Percentiles rank a stretch among this genome's conserved stretches.
Evolutionary conservation across 2,797 vertebrate genomes (phyloP).

Genomic region (Myoxocephalus aenaeus): DNA sequence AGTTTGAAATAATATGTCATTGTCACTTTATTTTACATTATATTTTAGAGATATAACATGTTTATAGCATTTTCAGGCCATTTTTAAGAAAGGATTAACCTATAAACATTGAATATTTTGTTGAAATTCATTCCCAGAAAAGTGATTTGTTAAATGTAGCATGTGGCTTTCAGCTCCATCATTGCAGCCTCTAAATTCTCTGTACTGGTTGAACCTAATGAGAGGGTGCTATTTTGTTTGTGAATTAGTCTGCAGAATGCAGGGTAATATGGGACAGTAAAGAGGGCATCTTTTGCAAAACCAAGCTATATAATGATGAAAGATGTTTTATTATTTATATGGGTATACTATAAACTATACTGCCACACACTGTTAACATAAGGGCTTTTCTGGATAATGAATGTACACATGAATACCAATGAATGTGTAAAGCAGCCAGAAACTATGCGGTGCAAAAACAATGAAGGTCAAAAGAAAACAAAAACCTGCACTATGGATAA

Average conservation of each 20-base stretch:
- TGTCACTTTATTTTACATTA: neutral
- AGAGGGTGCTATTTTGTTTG: neutral
- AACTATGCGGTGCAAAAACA: neutral
- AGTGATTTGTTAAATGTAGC: neutral
- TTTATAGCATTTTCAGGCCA: neutral
- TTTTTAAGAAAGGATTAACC: neutral
- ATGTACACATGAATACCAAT: neutral
- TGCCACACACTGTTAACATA: constrained; percentile 6
- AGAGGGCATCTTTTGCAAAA: neutral
- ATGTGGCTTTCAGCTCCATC: neutral
- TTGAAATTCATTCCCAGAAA: neutral
- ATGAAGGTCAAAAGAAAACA: neutral
- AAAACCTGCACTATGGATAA: neutral
- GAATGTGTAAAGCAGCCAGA: neutral
- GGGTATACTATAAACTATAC: constrained; percentile 3
- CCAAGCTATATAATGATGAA: neutral
- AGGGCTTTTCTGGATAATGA: constrained; percentile 6
- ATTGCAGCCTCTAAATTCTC: neutral
- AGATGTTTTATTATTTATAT: neutral
- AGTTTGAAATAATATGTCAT: neutral
- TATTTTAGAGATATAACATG: neutral
- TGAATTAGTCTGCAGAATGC: neutral
- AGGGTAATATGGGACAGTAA: neutral
- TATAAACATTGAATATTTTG: neutral
- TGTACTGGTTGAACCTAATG: neutral